Evolutionary conservation across 2,797 vertebrate genomes (phyloP).

Genomic region (Poecilia picta): DNA sequence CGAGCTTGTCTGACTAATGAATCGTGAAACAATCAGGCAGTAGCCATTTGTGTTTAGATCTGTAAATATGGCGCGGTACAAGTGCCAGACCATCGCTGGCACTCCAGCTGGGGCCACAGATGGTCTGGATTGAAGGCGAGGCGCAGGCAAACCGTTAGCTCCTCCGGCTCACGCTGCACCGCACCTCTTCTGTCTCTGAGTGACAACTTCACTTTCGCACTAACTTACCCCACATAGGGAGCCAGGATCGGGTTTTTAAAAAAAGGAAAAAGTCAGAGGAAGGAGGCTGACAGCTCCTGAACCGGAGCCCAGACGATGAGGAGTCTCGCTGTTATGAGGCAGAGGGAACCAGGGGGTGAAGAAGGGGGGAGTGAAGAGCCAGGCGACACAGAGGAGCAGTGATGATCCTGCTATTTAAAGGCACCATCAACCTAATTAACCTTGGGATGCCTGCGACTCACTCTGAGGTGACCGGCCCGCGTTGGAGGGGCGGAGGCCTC

Average conservation of each 20-base stretch:
- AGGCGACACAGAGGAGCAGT: slow-evolving; percentile 60
- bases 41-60: slow-evolving; percentile 99
- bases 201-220: slow-evolving; percentile 85
- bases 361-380: slow-evolving; percentile 10
- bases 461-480: slow-evolving; percentile 69
- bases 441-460: slow-evolving; percentile 79
- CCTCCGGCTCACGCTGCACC: slow-evolving; percentile 75
- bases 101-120: slow-evolving; percentile 99
- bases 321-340: slow-evolving; percentile 49
- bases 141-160: slow-evolving; percentile 82
- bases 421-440: slow-evolving; percentile 85
- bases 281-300: slow-evolving; percentile 60
- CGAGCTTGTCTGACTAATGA: slow-evolving; percentile 99
- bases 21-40: slow-evolving; percentile 99
- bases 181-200: slow-evolving; percentile 86
- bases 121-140: slow-evolving; percentile 96
- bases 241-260: slow-evolving; percentile 59
- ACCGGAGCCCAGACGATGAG: slow-evolving; percentile 53
- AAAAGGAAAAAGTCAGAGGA: background rate
- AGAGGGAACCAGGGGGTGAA: slow-evolving; percentile 27
- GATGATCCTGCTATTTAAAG: slow-evolving; percentile 82
- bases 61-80: slow-evolving; percentile 99
- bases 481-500: slow-evolving; percentile 58
- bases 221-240: slow-evolving; percentile 71
- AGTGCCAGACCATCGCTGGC: slow-evolving; percentile 99